Evolutionary conservation across 2,797 vertebrate genomes (phyloP).

Genomic region (Lagodon rhomboides): DNA sequence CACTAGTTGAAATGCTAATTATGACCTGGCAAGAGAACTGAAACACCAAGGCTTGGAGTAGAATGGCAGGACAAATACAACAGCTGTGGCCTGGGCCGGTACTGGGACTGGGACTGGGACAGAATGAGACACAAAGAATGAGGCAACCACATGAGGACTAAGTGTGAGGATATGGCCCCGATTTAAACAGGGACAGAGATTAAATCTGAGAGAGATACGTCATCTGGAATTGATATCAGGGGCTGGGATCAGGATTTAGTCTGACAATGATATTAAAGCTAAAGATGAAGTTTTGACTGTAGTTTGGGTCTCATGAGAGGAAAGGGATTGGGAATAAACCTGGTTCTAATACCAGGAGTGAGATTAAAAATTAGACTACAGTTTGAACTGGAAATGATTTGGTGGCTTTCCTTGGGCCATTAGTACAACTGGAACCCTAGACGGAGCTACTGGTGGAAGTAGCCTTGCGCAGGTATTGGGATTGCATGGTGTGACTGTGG

Average conservation of each 20-base stretch:
- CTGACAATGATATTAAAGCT: not conserved
- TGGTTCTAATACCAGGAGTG: not conserved
- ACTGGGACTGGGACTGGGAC: not conserved
- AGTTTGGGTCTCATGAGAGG: not conserved
- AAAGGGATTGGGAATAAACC: not conserved
- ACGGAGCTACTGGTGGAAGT: not conserved
- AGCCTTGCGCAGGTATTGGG: not conserved
- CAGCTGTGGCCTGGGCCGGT: conserved; percentile 85
- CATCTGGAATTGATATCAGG: not conserved
- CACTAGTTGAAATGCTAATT: conserved; percentile 90
- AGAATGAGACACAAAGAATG: not conserved
- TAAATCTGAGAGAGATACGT: not conserved
- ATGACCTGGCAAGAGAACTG: conserved; percentile 89
- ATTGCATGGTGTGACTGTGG: not conserved
- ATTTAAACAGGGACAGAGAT: not conserved
- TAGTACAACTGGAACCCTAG: not conserved
- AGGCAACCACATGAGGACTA: not conserved
- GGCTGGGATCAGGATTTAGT: not conserved
- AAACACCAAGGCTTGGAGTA: conserved; percentile 81
- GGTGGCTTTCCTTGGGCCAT: too few relatives aligned
- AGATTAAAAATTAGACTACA: not conserved
- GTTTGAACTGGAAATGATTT: not conserved
- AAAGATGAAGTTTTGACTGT: not conserved
- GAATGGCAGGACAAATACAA: conserved; percentile 87
- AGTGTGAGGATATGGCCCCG: not conserved